These are phyloP conservation scores for Ellobium chinense DNA, from an alignment of 2,888 invertebrate genomes.

Conservation along the genomic window DNA sequence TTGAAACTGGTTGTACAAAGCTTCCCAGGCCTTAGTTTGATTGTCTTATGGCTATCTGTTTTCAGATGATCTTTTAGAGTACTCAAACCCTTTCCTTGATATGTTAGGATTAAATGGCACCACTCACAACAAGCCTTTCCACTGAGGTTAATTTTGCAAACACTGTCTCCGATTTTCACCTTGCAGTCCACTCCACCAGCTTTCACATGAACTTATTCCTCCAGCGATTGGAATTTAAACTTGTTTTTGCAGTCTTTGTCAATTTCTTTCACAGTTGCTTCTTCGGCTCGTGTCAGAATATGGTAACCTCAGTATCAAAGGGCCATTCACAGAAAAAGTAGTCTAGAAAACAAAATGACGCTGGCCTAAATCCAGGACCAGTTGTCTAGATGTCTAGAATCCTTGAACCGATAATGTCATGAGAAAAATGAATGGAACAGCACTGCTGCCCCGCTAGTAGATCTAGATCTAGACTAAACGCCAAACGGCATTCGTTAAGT, in stretches of 20 bases:
- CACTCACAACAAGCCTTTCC: neutral
- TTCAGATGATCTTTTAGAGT: neutral
- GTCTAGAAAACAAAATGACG: no score
- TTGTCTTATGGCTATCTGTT: neutral
- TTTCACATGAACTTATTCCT: neutral
- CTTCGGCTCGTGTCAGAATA: no score
- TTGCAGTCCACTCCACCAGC: neutral
- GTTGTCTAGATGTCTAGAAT: no score
- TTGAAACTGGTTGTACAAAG: neutral
- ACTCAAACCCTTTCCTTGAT: slow-evolving; percentile 1
- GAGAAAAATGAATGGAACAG: no score
- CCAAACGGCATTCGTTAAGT: no score
- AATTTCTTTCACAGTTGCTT: neutral
- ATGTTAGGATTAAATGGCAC: slow-evolving; percentile 1
- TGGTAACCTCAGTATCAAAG: no score
- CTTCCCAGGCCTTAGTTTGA: slow-evolving; percentile 2
- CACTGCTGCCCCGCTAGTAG: no score
- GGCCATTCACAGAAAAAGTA: no score
- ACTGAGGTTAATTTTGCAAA: neutral
- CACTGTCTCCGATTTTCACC: neutral
- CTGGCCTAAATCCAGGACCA: no score
- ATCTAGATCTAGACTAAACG: no score
- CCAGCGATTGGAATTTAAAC: neutral
- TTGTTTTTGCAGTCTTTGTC: slow-evolving; percentile 14
- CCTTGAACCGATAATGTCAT: no score